Conservation (phyloP, 2,888 invertebrate species). For the Euplexia lucipara region DNA sequence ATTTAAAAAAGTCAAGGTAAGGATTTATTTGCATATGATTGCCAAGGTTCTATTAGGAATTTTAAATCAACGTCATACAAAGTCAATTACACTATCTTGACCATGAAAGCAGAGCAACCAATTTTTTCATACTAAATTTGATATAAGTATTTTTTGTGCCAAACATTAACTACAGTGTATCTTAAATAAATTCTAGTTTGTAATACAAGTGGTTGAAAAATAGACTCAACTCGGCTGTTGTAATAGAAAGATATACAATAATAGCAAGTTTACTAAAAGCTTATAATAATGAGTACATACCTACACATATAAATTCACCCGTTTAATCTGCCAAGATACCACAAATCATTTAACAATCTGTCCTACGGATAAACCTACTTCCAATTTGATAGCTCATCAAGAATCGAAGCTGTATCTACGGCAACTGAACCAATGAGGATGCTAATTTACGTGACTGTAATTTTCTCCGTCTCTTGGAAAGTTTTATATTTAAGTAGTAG, state of each 20-base stretch:
- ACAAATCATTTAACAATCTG: too few relatives aligned
- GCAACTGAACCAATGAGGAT: background rate
- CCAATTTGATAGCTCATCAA: background rate
- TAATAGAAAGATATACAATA: too few relatives aligned
- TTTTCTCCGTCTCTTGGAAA: too few relatives aligned
- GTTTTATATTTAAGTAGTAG: too few relatives aligned
- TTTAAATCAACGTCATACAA: background rate
- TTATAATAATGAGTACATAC: background rate
- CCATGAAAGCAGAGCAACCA: constrained; percentile 9
- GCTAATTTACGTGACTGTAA: too few relatives aligned
- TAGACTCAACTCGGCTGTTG: too few relatives aligned
- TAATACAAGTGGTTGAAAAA: too few relatives aligned
- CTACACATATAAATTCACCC: too few relatives aligned
- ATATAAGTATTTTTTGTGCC: background rate
- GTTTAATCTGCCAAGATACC: too few relatives aligned
- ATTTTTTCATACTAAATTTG: constrained; percentile 12
- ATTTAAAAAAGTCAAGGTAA: constrained; percentile 59
- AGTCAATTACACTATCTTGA: background rate
- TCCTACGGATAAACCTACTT: background rate
- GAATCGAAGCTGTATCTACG: background rate
- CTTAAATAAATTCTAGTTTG: constrained; percentile 2
- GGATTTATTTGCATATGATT: constrained; percentile 36
- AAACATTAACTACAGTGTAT: background rate
- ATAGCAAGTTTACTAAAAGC: too few relatives aligned
- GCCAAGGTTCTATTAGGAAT: constrained; percentile 29